phyloP scores from a whole-genome alignment of 2,888 invertebrate species.

The Candidula unifasciata region DNA sequence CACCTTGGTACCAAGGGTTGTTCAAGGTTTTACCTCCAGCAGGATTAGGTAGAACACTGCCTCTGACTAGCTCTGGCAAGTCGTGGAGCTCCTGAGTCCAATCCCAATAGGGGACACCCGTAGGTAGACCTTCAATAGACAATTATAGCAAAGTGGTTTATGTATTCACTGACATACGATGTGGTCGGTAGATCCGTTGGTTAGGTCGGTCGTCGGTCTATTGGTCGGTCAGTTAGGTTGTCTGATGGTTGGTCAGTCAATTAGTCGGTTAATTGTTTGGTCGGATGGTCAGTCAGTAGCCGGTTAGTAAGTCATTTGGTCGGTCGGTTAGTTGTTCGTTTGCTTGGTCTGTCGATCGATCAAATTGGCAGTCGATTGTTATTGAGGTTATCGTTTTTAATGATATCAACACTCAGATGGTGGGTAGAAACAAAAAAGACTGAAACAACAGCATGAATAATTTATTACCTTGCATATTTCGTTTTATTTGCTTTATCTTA shows the following conservation, averaged over 20 bases:
- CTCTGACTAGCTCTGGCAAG: slow-evolving; percentile 51
- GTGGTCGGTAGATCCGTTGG: no score
- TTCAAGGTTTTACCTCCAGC: slow-evolving; percentile 45
- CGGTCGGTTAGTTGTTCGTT: neutral
- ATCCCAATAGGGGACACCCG: slow-evolving; percentile 59
- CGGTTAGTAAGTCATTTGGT: no score
- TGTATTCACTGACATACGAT: neutral
- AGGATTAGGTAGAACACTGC: slow-evolving; percentile 33
- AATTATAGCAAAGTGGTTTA: neutral
- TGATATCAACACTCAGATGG: no score
- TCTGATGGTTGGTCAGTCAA: neutral
- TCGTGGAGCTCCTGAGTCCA: slow-evolving; percentile 53
- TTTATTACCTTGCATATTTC: no score
- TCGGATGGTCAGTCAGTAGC: no score
- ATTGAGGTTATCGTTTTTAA: no score
- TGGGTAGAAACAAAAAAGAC: no score
- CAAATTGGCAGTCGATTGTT: neutral
- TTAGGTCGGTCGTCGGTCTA: no score
- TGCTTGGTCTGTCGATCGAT: neutral
- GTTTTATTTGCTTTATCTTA: no score
- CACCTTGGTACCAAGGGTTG: slow-evolving; percentile 56
- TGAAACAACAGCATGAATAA: no score
- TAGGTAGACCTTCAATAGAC: slow-evolving; percentile 10
- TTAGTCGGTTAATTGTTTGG: no score
- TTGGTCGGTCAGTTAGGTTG: neutral